A percentile compares a stretch with the other conserved stretches of the same genome.
Conservation (phyloP, 37 sponge, comb jelly and placozoan genomes). For the Crambe crambe region DNA sequence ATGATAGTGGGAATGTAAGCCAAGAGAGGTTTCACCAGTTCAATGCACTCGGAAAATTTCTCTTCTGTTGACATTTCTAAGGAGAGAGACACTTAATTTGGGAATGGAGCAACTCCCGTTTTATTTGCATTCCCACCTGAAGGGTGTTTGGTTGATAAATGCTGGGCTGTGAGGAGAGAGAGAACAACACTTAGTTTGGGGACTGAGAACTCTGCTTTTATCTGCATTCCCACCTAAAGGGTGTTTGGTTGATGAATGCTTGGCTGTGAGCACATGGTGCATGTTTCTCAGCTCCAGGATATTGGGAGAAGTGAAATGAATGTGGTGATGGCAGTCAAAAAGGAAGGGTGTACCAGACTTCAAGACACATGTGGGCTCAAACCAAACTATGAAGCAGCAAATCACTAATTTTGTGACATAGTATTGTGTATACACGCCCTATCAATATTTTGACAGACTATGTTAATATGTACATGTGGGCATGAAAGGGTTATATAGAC, state of each 20-base stretch:
- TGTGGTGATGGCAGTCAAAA: slow-evolving; percentile 4
- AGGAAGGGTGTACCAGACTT: slow-evolving; percentile 48
- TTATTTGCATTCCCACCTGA: background rate
- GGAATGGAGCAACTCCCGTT: no score
- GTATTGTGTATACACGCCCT: background rate
- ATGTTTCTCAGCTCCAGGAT: slow-evolving; percentile 67
- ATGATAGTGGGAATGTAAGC: slow-evolving; percentile 54
- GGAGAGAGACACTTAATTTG: no score
- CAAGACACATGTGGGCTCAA: slow-evolving; percentile 76
- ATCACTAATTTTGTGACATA: no score
- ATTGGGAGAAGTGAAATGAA: slow-evolving; percentile 72
- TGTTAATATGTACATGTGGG: background rate
- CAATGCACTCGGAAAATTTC: slow-evolving; percentile 37
- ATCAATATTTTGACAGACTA: background rate
- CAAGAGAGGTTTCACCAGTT: slow-evolving; percentile 39
- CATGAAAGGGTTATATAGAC: background rate
- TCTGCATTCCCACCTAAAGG: background rate
- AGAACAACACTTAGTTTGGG: no score
- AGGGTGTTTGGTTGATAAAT: background rate
- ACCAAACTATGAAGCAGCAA: slow-evolving; percentile 75
- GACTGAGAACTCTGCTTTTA: no score
- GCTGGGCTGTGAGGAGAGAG: slow-evolving; percentile 21
- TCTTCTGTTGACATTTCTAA: slow-evolving; percentile 38
- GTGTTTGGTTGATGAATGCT: background rate
- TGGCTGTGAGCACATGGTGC: slow-evolving; percentile 34